Percentiles rank a stretch among this genome's conserved stretches.
phyloP scores from a whole-genome alignment of 1,140 invertebrate genomes.

The Cherax quadricarinatus region DNA sequence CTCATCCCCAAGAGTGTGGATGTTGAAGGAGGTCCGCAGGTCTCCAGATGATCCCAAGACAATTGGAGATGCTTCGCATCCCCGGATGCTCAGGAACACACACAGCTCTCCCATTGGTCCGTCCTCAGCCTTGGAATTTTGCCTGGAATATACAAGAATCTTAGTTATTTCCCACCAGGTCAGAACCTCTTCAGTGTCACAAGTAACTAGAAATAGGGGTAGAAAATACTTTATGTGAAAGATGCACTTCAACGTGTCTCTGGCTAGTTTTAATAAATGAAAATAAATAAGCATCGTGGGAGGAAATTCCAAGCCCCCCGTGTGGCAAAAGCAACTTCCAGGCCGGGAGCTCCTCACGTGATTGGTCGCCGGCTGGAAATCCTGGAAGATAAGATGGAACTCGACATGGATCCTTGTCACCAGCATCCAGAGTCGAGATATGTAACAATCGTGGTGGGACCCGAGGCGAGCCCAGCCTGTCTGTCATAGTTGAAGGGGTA shows the following conservation, averaged over 20 bases:
- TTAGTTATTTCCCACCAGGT: background rate
- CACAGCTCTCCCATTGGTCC: conserved; percentile 48
- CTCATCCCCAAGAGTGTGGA: conserved; percentile 28
- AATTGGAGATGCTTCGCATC: conserved; percentile 49
- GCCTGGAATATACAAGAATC: conserved; percentile 51
- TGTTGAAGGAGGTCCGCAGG: background rate
- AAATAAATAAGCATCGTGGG: background rate
- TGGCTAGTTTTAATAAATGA: background rate
- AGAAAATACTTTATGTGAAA: background rate
- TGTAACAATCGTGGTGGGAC: conserved; percentile 61
- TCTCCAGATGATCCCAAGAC: conserved; percentile 53
- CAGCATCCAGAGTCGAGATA: conserved; percentile 62
- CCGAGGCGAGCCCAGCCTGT: conserved; percentile 56
- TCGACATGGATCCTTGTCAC: conserved; percentile 68
- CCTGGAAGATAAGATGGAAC: conserved; percentile 69
- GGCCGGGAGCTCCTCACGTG: conserved; percentile 58
- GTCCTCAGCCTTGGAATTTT: conserved; percentile 60
- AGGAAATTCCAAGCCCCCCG: conserved; percentile 56
- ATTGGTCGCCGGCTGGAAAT: conserved; percentile 70
- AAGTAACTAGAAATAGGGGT: background rate
- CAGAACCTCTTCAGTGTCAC: background rate
- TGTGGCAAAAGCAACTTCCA: conserved; percentile 69
- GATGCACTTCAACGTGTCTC: background rate
- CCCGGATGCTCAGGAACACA: conserved; percentile 63
- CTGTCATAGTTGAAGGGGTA: conserved; percentile 55